These are phyloP conservation scores for Drosophila lacteicornis DNA, from an alignment of 1,140 invertebrate species.

Conservation along the genomic window DNA sequence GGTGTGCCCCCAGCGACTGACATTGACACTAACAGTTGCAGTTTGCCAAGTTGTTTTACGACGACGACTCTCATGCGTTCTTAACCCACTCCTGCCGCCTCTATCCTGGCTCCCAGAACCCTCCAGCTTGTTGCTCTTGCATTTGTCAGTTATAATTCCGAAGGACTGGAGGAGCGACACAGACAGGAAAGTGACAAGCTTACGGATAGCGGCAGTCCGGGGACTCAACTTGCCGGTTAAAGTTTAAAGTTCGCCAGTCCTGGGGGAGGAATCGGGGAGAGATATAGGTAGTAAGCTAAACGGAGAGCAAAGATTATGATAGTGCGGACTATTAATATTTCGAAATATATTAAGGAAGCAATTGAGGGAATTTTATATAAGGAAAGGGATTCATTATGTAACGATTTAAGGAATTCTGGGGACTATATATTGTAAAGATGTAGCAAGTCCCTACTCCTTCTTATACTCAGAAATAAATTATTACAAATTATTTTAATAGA, in stretches of 20 bases:
- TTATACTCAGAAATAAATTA: no score
- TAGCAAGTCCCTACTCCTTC: no score
- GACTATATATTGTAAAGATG: no score
- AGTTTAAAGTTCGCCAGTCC: constrained; percentile 35
- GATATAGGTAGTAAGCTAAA: neutral
- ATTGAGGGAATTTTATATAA: no score
- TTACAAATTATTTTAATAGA: no score
- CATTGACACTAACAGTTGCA: constrained; percentile 71
- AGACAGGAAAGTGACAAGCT: constrained; percentile 23
- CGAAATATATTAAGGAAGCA: neutral
- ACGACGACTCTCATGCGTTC: constrained; percentile 34
- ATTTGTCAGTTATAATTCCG: constrained; percentile 61
- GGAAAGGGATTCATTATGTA: no score
- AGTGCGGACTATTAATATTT: neutral
- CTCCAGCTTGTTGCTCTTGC: constrained; percentile 20
- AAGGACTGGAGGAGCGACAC: constrained; percentile 24
- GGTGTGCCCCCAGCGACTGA: constrained; percentile 52
- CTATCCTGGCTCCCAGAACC: neutral
- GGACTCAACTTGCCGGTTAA: constrained; percentile 10
- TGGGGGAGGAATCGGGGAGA: no score
- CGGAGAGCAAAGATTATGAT: constrained; percentile 2
- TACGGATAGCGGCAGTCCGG: constrained; percentile 15
- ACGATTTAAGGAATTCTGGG: no score
- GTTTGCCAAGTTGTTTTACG: constrained; percentile 63
- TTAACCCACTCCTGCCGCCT: constrained; percentile 4